Percentiles rank a stretch among this genome's conserved stretches.
phyloP scores from a whole-genome alignment of 2,888 invertebrate species.

The Nephrotoma appendiculata region DNA sequence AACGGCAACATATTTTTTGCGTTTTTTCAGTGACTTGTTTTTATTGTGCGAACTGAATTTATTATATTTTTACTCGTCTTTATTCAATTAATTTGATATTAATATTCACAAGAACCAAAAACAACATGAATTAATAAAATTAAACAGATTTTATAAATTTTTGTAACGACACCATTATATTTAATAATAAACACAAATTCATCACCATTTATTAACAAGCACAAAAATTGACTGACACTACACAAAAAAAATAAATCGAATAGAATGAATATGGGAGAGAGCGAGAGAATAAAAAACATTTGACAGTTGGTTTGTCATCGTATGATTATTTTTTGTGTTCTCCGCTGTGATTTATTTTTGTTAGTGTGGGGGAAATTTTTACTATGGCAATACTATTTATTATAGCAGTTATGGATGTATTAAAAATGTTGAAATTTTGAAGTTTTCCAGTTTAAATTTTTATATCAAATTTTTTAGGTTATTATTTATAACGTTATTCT shows the following conservation, averaged over 20 bases:
- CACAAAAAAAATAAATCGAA: background rate
- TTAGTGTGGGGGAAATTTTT: background rate
- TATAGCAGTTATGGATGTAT: background rate
- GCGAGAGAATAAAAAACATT: background rate
- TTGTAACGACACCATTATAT: background rate
- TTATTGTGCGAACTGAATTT: background rate
- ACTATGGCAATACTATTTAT: background rate
- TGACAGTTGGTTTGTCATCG: background rate
- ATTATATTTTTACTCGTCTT: background rate
- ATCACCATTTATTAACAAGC: background rate
- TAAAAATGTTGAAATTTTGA: background rate
- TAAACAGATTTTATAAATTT: background rate
- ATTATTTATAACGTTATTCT: no score
- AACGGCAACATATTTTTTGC: constrained; percentile 39
- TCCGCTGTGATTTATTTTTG: background rate
- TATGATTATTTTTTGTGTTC: background rate
- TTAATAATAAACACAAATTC: background rate
- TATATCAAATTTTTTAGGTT: no score
- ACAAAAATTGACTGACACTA: background rate
- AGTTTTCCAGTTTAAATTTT: no score
- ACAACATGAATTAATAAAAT: background rate
- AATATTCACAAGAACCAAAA: background rate
- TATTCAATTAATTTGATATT: background rate
- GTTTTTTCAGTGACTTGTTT: background rate
- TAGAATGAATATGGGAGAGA: background rate